A percentile compares a stretch with the other conserved stretches of the same genome.
phyloP scores from a whole-genome alignment of 2,113 vertebrate genomes.

The Camelus bactrianus region DNA sequence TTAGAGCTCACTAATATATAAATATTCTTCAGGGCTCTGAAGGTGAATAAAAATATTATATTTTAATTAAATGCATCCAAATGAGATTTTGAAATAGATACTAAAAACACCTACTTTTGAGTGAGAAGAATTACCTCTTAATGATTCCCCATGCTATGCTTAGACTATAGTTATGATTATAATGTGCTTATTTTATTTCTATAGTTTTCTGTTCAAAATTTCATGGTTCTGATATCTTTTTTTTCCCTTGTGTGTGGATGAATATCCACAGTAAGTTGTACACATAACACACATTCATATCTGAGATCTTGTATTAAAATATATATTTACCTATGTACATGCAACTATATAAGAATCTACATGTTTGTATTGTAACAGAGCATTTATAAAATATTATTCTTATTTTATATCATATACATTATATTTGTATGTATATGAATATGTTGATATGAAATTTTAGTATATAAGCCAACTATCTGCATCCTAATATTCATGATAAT shows the following conservation, averaged over 20 bases:
- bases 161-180: not conserved
- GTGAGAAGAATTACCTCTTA: constrained; percentile 16
- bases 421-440: not conserved
- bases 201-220: not conserved
- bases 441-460: not conserved
- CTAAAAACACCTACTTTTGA: not conserved
- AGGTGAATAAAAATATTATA: constrained; percentile 14
- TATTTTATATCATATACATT: not conserved
- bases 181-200: constrained; percentile 29
- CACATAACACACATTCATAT: not conserved
- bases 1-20: not conserved
- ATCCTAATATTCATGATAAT: not conserved
- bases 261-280: not conserved
- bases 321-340: not conserved
- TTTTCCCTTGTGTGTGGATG: not conserved
- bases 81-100: constrained; percentile 30
- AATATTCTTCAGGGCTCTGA: not conserved
- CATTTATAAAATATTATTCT: not conserved
- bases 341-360: not conserved
- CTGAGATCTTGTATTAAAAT: not conserved
- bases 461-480: not conserved
- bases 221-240: not conserved
- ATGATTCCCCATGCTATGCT: not conserved
- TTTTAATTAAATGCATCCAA: constrained; percentile 57
- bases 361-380: not conserved